Conservation (phyloP, 2,113 vertebrate genomes). For the Engystomops pustulosus region DNA sequence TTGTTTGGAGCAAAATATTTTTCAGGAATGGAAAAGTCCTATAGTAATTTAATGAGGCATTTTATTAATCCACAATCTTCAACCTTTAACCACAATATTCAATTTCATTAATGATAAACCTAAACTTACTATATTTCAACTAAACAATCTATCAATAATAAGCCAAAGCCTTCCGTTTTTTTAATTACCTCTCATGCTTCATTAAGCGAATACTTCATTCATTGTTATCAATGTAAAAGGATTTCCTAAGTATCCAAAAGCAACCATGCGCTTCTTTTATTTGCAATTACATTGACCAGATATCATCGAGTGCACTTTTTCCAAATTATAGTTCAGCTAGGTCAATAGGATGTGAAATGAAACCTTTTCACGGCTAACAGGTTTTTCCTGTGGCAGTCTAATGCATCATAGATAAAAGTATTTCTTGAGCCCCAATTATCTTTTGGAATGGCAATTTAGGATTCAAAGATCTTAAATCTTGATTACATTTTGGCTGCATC, state of each 20-base stretch:
- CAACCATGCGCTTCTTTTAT: constrained; percentile 68
- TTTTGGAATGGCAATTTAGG: constrained; percentile 55
- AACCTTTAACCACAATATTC: constrained; percentile 60
- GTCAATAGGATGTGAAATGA: constrained; percentile 64
- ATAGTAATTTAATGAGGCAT: constrained; percentile 63
- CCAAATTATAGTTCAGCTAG: constrained; percentile 67
- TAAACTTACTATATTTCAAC: constrained; percentile 59
- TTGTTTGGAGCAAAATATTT: constrained; percentile 62
- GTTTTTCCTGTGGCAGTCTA: constrained; percentile 60
- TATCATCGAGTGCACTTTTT: constrained; percentile 66
- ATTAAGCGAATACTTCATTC: constrained; percentile 66
- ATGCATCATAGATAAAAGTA: constrained; percentile 62
- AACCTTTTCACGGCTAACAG: constrained; percentile 60
- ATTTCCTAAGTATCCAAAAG: constrained; percentile 70
- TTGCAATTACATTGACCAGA: constrained; percentile 68
- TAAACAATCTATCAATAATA: constrained; percentile 68
- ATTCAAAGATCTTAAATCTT: constrained; percentile 64
- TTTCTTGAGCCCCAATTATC: constrained; percentile 55
- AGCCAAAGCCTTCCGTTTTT: constrained; percentile 66
- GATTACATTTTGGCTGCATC: constrained; percentile 62
- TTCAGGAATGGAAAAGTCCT: constrained; percentile 59
- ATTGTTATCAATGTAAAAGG: constrained; percentile 73
- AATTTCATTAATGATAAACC: constrained; percentile 67
- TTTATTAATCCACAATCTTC: constrained; percentile 69
- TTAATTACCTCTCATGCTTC: constrained; percentile 72